These are phyloP conservation scores for Pocillopora verrucosa DNA, from an alignment of 64 coral and sea anemone species.

Conservation along the genomic window DNA sequence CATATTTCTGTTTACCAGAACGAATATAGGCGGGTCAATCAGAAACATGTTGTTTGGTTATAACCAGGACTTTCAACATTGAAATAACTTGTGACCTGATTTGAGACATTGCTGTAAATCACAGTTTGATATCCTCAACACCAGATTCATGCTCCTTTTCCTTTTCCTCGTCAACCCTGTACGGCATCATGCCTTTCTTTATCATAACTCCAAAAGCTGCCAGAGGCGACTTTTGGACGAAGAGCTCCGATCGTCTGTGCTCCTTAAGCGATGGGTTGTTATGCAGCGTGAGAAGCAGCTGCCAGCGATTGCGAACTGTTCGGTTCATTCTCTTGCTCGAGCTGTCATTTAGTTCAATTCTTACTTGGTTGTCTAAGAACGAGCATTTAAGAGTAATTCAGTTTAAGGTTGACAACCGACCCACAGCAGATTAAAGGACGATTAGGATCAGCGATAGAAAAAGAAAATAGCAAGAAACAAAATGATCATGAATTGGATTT, in stretches of 20 bases:
- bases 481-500: no score
- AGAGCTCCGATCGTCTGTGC: slow-evolving; percentile 45
- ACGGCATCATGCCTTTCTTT: background rate
- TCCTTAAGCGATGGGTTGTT: slow-evolving; percentile 69
- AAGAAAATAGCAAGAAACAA: background rate
- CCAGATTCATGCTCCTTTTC: background rate
- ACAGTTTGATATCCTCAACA: background rate
- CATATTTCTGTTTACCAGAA: no score
- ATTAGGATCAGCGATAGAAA: background rate
- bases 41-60: background rate
- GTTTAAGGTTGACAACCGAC: no score
- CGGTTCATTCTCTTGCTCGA: background rate
- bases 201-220: slow-evolving; percentile 43
- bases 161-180: background rate
- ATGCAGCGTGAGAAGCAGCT: slow-evolving; percentile 47
- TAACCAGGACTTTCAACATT: background rate
- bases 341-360: background rate
- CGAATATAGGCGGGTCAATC: no score
- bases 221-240: slow-evolving; percentile 49
- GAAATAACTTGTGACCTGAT: background rate
- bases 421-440: background rate
- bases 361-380: slow-evolving; percentile 3
- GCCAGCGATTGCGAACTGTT: slow-evolving; percentile 61
- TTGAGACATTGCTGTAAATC: background rate
- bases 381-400: background rate